Conservation (phyloP, 1,140 invertebrate genomes). For the Tetramorium simillimum region DNA sequence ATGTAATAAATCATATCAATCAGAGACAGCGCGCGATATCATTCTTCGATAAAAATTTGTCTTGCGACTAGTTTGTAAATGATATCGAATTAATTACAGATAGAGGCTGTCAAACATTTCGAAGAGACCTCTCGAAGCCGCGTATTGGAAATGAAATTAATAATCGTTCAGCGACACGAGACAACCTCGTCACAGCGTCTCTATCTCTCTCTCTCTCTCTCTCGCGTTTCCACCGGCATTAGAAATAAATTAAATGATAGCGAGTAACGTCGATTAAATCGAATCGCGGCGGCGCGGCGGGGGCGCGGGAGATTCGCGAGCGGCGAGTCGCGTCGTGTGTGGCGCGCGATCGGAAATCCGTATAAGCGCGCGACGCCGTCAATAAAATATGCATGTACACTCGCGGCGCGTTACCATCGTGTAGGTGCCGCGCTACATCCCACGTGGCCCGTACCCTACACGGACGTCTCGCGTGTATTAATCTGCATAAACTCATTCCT, state of each 20-base stretch:
- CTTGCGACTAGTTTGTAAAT: background rate
- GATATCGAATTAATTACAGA: constrained; percentile 26
- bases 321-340: constrained; percentile 26
- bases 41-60: background rate
- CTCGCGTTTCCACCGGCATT: background rate
- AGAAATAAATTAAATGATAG: constrained; percentile 5
- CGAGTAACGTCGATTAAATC: background rate
- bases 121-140: background rate
- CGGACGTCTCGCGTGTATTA: constrained; percentile 81
- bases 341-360: constrained; percentile 60
- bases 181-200: background rate
- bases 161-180: background rate
- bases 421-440: constrained; percentile 65
- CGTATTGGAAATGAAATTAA: constrained; percentile 38
- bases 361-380: constrained; percentile 40
- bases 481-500: constrained; percentile 86
- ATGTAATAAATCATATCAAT: background rate
- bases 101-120: background rate
- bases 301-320: background rate
- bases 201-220: too few relatives aligned
- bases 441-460: constrained; percentile 68
- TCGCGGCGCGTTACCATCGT: constrained; percentile 15
- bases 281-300: background rate
- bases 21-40: background rate
- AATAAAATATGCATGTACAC: constrained; percentile 71